phyloP scores from a whole-genome alignment of 2,113 vertebrate species.

The Dermatemys mawii region DNA sequence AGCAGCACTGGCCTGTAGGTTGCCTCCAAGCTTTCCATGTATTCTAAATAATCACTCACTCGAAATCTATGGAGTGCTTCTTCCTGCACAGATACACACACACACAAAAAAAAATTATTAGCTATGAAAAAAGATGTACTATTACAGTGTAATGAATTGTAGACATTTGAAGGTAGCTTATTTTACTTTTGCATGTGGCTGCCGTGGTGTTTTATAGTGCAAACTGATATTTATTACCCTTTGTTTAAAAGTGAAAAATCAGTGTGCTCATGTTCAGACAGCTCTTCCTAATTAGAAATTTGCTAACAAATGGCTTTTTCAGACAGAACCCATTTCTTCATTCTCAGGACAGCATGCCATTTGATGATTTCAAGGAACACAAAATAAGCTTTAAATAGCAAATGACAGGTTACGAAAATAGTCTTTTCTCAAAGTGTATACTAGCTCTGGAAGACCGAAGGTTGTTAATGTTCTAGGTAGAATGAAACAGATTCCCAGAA shows the following conservation, averaged over 20 bases:
- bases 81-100: constrained; percentile 82
- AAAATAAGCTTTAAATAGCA: background rate
- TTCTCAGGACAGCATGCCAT: background rate
- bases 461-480: background rate
- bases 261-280: background rate
- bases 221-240: background rate
- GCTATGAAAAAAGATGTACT: background rate
- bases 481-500: background rate
- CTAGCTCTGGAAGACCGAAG: background rate
- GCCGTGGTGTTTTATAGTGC: background rate
- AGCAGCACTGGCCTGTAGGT: constrained; percentile 86
- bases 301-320: background rate
- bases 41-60: constrained; percentile 87
- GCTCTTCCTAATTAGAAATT: background rate
- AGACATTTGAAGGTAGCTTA: background rate
- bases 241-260: constrained; percentile 27
- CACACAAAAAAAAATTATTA: constrained; percentile 12
- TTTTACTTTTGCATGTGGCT: constrained; percentile 19
- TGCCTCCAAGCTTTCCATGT: constrained; percentile 88
- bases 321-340: background rate
- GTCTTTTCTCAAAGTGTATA: background rate
- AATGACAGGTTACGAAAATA: background rate
- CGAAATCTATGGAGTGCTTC: constrained; percentile 90
- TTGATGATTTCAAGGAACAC: background rate
- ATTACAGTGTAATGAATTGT: background rate